Base-by-base conservation (phyloP, 1,140 invertebrate species). In the Heliconius nattereri region DNA sequence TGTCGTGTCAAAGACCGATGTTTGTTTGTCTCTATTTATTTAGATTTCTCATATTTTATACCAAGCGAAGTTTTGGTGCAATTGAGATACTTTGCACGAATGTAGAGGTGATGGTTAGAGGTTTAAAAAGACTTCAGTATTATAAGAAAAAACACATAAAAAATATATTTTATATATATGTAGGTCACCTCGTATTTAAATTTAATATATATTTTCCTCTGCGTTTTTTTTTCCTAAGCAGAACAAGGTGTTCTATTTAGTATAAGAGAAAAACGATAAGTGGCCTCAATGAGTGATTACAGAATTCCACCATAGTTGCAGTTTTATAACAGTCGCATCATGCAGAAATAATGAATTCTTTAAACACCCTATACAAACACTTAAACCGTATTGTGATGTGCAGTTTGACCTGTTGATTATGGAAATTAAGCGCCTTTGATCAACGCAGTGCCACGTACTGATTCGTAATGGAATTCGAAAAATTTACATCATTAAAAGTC, bases 401-500 rank as follows among this genome's bases (percentile, higher is more conserved):
- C 72, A 79, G 66, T 79, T 78, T 75, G 82, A 85, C 85, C 84
- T 86, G 85, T 84, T 87, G 84, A 87, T 89, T 89, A 86, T 88
- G 85, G 86, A 88, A 92, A 90, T 90, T 85, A 82, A 84, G 85
- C 85, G 83, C 89, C 86, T 89, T 91, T 90, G 89, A 90, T 90
- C 87, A 87, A 81, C 85, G 81, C 75, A 80, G 76, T 78, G 82
- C 82, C 78, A 79, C 79, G 82, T 82, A 79, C 82, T 78, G 84
- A 85, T 85, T 84, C 83, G 86, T 87, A 89, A 91, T 88, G 85
- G 84, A 82, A 89, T 91, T 89, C 85, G 85, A 89, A 90, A 90
- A 90, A 90, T 90, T 89, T 88, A 81, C 86, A 87, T 91, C 89
- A 89, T 91, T 89, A 91, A 90, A 89, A 88, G 90, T 89, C 87